These are phyloP conservation scores for Terebella lapidaria DNA, from an alignment of 2,888 invertebrate species.

Conservation along the genomic window DNA sequence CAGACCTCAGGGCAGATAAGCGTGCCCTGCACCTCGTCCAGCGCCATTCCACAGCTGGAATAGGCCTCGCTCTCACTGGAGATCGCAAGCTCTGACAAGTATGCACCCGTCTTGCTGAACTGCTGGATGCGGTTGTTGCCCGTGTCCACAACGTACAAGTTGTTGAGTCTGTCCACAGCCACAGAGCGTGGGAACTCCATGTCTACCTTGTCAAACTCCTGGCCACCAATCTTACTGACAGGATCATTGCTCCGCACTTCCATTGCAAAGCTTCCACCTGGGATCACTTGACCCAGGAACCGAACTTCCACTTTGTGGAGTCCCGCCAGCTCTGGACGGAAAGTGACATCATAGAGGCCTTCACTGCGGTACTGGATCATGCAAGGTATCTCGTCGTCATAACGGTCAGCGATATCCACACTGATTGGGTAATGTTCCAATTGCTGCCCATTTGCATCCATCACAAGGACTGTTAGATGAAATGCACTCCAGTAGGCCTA, in stretches of 20 bases:
- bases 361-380: slow-evolving; percentile 9
- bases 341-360: slow-evolving; percentile 24
- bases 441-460: slow-evolving; percentile 11
- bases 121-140: slow-evolving; percentile 25
- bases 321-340: slow-evolving; percentile 23
- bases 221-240: slow-evolving; percentile 16
- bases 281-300: slow-evolving; percentile 18
- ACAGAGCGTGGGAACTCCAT: slow-evolving; percentile 25
- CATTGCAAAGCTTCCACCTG: slow-evolving; percentile 12
- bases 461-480: slow-evolving; percentile 11
- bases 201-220: slow-evolving; percentile 13
- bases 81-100: slow-evolving; percentile 15
- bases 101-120: slow-evolving; percentile 10
- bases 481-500: too few species aligned
- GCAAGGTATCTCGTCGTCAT: slow-evolving; percentile 20
- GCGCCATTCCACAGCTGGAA: slow-evolving; percentile 25
- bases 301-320: slow-evolving; percentile 18
- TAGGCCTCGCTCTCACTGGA: slow-evolving; percentile 12
- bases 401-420: slow-evolving; percentile 20
- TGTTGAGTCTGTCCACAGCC: slow-evolving; percentile 18
- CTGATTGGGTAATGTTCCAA: slow-evolving; percentile 18
- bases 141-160: slow-evolving; percentile 24
- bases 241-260: slow-evolving; percentile 26
- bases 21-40: slow-evolving; percentile 11
- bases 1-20: slow-evolving; percentile 26